Evolutionary conservation across 1,140 invertebrate genomes (phyloP).

Genomic region (Colletes latitarsis): DNA sequence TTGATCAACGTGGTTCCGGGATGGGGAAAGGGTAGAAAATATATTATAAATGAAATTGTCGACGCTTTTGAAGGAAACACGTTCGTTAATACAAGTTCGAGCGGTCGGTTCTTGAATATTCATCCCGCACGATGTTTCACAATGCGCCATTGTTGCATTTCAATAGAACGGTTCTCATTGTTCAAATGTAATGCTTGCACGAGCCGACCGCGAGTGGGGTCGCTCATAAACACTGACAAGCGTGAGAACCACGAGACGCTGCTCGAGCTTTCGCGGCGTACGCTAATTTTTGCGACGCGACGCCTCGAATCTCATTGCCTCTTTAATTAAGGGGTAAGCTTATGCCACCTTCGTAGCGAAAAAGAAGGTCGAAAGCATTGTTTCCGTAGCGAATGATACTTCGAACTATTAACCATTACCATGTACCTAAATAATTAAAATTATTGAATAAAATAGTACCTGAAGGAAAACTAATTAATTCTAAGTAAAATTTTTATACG

Average conservation of each 20-base stretch:
- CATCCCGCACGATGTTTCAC: conserved; percentile 55
- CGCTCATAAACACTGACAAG: conserved; percentile 58
- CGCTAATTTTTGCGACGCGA: conserved; percentile 30
- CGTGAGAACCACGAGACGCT: conserved; percentile 39
- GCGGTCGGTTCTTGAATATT: conserved; percentile 60
- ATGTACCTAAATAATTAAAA: too few relatives aligned
- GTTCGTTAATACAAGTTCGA: conserved; percentile 56
- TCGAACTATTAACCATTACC: too few relatives aligned
- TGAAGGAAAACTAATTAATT: too few relatives aligned
- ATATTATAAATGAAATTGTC: conserved; percentile 47
- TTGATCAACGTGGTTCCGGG: neutral
- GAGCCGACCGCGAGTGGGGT: conserved; percentile 25
- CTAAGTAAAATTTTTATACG: too few relatives aligned
- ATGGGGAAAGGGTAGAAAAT: neutral
- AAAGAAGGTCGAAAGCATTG: too few relatives aligned
- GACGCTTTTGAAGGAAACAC: conserved; percentile 50
- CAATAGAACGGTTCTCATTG: conserved; percentile 62
- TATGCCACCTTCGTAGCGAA: too few relatives aligned
- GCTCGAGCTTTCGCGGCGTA: conserved; percentile 11
- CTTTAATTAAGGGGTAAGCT: conserved; percentile 27
- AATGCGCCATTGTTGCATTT: conserved; percentile 62
- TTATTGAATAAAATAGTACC: too few relatives aligned
- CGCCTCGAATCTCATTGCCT: conserved; percentile 28
- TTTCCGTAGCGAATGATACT: too few relatives aligned
- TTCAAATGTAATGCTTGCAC: conserved; percentile 57